Evolutionary conservation across 1,140 invertebrate species (phyloP).

Genomic region (Zaprionus camerounensis): DNA sequence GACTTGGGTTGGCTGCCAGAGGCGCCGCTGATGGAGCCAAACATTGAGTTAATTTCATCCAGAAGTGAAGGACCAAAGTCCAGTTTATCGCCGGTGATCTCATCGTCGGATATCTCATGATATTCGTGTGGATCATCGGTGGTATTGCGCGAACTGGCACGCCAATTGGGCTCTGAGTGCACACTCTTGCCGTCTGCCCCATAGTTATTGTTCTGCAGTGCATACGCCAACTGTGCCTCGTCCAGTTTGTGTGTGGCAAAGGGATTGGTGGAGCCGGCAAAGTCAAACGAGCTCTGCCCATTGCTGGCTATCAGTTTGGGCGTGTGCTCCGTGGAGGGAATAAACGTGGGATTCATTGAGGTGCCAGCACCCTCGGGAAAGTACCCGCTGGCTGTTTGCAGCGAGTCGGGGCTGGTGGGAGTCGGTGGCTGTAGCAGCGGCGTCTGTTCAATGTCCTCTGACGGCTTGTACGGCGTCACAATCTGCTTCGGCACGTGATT

Average conservation of each 20-base stretch:
- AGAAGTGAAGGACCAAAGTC: slow-evolving; percentile 97
- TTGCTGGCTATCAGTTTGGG: slow-evolving; percentile 75
- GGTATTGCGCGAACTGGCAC: slow-evolving; percentile 46
- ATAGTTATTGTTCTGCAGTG: slow-evolving; percentile 78
- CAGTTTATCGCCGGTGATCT: slow-evolving; percentile 87
- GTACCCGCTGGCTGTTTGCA: slow-evolving; percentile 84
- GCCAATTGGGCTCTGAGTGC: slow-evolving; percentile 56
- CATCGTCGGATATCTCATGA: slow-evolving; percentile 96
- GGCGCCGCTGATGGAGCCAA: slow-evolving; percentile 88
- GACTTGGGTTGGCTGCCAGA: slow-evolving; percentile 81
- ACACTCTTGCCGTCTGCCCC: slow-evolving; percentile 66
- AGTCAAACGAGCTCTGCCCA: slow-evolving; percentile 76
- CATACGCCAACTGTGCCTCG: slow-evolving; percentile 67
- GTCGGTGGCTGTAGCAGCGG: slow-evolving; percentile 85
- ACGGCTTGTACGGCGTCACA: slow-evolving; percentile 94
- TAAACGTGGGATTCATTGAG: slow-evolving; percentile 81
- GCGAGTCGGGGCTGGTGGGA: slow-evolving; percentile 86
- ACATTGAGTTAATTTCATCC: slow-evolving; percentile 98
- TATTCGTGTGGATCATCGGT: slow-evolving; percentile 90
- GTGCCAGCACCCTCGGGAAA: slow-evolving; percentile 73
- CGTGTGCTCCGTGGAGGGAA: slow-evolving; percentile 80
- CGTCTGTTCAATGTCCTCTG: slow-evolving; percentile 90
- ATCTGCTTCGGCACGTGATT: slow-evolving; percentile 93
- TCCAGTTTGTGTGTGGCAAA: slow-evolving; percentile 67
- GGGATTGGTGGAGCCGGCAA: slow-evolving; percentile 78